Base-by-base conservation (phyloP, 53 echinoderm and acorn worm species). In the Mesocentrotus franciscanus region DNA sequence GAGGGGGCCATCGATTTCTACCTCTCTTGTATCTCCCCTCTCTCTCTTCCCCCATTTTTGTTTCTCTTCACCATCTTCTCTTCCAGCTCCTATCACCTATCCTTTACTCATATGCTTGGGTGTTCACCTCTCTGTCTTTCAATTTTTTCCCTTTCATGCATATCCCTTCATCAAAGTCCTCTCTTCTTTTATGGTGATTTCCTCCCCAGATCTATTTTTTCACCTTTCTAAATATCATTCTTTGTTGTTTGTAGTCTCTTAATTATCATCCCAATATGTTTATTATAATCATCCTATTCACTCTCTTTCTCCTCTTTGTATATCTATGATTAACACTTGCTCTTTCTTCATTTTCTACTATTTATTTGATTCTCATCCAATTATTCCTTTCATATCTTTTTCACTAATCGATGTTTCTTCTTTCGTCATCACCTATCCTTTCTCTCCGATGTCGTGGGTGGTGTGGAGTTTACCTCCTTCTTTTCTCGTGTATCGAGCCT, bases 1-100 rank as follows among this genome's bases (percentile, higher is more conserved):
- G 92, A 92, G 92, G 92, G 66, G 92, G 56, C 72, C 74, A 92
- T 92, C 92, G 92, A 92, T 92, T 92, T 92, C 74, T 20, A 8
- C 34, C 42, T 62, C 71, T 49, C 92, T 92, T 92, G 10, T 74
- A 17, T 27, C 74, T 75, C 74, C 58, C 49, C 9, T 70, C 68
- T 90, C 22, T 58, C 20, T 56, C 61, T 14, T 61, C 30, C 66
- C 35, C 91, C 91, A 1, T 11, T 60, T 56, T 27, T 60, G 8
- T 13, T 58, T 59, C n/a, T 4, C 16, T 89, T 42, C 89, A 0
- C 60, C 89, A 10, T 36, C 66, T 36, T 20, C 66, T 36, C 36
- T 64, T 91, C 39, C 91, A 61, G 5, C 66, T 55, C 13, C 29
- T 22, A 34, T 56, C 85, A 85, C 29, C 20, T 49, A 36, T 81